A percentile compares a stretch with the other conserved stretches of the same genome.
phyloP scores from a whole-genome alignment of 2,797 vertebrate genomes.

The Petrocephalus sullivani region DNA sequence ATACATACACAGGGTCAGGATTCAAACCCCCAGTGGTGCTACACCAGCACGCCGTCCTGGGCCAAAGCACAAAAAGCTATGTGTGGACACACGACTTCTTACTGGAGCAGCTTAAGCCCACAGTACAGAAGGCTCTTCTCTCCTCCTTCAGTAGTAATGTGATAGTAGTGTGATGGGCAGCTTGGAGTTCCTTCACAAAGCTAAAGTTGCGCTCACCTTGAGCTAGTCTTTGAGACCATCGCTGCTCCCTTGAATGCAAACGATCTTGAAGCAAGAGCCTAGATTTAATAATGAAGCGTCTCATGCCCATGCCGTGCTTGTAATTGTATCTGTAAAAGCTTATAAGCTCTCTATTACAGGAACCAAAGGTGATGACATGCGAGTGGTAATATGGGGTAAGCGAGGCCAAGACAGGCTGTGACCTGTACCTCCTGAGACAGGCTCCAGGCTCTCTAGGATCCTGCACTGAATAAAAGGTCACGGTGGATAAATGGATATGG shows the following conservation, averaged over 20 bases:
- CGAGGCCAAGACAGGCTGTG: not conserved
- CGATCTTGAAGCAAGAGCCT: not conserved
- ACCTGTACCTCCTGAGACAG: not conserved
- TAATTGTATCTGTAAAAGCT: not conserved
- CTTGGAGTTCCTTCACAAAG: not conserved
- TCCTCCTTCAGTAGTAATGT: not conserved
- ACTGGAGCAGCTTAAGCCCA: not conserved
- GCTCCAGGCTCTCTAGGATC: not conserved
- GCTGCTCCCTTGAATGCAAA: slow-evolving; percentile 1
- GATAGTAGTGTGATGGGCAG: not conserved
- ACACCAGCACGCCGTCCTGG: not conserved
- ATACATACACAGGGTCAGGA: not conserved
- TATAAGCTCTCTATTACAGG: not conserved
- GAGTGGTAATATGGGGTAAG: not conserved
- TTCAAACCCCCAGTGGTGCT: not conserved
- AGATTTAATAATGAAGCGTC: not conserved
- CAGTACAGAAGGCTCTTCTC: not conserved
- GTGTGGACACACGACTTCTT: not conserved
- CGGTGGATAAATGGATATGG: not conserved
- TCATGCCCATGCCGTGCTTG: not conserved
- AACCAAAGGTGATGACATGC: not conserved
- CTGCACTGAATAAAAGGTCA: not conserved
- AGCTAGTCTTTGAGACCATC: not conserved
- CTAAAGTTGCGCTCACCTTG: not conserved
- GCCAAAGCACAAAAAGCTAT: not conserved